Percentiles rank a stretch among this genome's conserved stretches.
These are phyloP conservation scores for Cyanoliseus patagonus DNA, from an alignment of 2,113 vertebrate species.

Conservation along the genomic window DNA sequence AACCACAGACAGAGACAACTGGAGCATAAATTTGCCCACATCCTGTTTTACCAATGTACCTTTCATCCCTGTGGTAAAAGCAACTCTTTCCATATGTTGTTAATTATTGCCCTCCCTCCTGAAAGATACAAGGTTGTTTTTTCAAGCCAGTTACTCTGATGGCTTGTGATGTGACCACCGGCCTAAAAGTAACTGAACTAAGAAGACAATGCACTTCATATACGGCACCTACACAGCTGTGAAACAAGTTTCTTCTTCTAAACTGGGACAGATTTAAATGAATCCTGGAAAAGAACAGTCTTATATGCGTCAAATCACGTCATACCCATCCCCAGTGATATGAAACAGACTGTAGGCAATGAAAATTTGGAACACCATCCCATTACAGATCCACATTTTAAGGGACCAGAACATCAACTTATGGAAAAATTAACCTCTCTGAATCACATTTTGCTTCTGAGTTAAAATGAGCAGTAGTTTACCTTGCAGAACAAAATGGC, in stretches of 20 bases:
- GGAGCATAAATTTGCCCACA: slow-evolving; percentile 32
- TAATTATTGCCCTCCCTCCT: slow-evolving; percentile 20
- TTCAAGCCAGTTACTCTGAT: neutral
- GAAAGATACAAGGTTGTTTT: neutral
- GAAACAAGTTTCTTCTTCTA: neutral
- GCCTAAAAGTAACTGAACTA: neutral
- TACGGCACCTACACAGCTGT: neutral
- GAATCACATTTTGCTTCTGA: neutral
- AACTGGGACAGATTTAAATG: neutral
- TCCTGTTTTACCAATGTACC: slow-evolving; percentile 51
- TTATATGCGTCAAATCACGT: neutral
- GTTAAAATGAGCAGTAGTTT: neutral
- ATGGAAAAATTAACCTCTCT: neutral
- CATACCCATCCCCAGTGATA: neutral
- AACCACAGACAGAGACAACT: slow-evolving; percentile 41
- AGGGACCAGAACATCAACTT: neutral
- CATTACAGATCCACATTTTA: neutral
- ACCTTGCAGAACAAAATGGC: neutral
- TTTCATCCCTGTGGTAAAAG: slow-evolving; percentile 39
- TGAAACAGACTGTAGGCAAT: neutral
- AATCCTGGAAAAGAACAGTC: neutral
- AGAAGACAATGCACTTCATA: neutral
- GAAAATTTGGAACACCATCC: neutral
- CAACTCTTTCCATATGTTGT: slow-evolving; percentile 14
- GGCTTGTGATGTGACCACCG: neutral